These are phyloP conservation scores for Caenorhabditis auriculariae DNA, from an alignment of 2,888 invertebrate genomes.

Conservation along the genomic window DNA sequence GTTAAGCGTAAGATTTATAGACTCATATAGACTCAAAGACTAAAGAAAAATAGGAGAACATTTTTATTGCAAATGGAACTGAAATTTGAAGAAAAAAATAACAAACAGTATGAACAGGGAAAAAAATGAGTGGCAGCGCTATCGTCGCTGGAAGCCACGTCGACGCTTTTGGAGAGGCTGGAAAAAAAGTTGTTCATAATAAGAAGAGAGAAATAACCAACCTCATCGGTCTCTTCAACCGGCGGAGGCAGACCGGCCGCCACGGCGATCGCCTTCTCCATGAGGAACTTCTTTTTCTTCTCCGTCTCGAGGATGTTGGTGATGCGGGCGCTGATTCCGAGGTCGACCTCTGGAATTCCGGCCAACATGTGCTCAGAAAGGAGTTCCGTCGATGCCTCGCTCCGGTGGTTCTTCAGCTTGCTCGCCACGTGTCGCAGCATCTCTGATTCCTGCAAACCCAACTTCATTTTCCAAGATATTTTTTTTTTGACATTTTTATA, in stretches of 20 bases:
- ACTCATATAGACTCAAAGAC: no score
- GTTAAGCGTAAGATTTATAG: no score
- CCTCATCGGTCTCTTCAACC: slow-evolving; percentile 18
- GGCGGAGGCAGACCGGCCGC: slow-evolving; percentile 22
- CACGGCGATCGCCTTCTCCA: slow-evolving; percentile 68
- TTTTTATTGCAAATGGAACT: no score
- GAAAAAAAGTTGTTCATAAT: no score
- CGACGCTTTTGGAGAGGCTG: no score
- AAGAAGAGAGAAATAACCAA: no score
- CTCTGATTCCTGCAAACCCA: slow-evolving; percentile 11
- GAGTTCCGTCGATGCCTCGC: slow-evolving; percentile 93
- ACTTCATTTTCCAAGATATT: slow-evolving; percentile 18
- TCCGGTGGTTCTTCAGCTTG: slow-evolving; percentile 78
- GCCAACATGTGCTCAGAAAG: slow-evolving; percentile 99
- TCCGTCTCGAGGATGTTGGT: slow-evolving; percentile 98
- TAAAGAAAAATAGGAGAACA: no score
- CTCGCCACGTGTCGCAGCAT: slow-evolving; percentile 77
- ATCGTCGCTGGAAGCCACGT: no score
- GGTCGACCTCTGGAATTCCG: slow-evolving; percentile 97
- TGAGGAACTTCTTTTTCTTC: slow-evolving; percentile 88
- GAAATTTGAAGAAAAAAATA: no score
- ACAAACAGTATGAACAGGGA: no score
- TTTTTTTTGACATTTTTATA: no score
- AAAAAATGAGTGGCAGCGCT: no score
- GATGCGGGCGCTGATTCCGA: slow-evolving; percentile 96